Evolutionary conservation across 1,140 invertebrate genomes (phyloP).

Genomic region (Adelges cooleyi): DNA sequence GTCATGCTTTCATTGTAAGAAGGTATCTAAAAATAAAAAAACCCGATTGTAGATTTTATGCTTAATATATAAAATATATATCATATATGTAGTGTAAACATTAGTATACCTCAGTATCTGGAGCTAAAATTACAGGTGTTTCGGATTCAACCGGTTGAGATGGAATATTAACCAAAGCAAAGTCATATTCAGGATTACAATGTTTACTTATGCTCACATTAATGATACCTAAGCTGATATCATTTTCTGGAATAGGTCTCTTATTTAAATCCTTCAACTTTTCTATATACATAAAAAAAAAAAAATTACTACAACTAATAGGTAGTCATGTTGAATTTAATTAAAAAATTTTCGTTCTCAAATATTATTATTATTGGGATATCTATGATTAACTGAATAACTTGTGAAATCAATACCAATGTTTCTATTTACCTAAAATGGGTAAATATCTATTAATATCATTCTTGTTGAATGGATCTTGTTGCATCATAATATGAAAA

Average conservation of each 20-base stretch:
- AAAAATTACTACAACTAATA: too few relatives aligned
- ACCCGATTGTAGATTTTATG: background rate
- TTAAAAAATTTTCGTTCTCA: too few relatives aligned
- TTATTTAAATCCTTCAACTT: background rate
- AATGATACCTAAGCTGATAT: slow-evolving; percentile 22
- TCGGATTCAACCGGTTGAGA: background rate
- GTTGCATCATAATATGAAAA: background rate
- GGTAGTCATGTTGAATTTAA: too few relatives aligned
- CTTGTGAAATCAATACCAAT: too few relatives aligned
- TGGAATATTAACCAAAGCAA: background rate
- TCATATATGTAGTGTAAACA: background rate
- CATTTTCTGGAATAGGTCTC: slow-evolving; percentile 20
- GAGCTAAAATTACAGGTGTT: background rate
- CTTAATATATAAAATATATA: background rate
- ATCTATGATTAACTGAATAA: too few relatives aligned
- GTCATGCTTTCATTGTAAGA: background rate
- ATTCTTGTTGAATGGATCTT: background rate
- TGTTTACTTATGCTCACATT: background rate
- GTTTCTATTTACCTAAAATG: background rate
- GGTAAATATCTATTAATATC: background rate
- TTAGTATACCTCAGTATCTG: slow-evolving; percentile 16
- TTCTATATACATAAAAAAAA: slow-evolving; percentile 24
- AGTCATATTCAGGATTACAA: slow-evolving; percentile 6
- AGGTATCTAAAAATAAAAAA: background rate
- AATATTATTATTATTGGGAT: too few relatives aligned